Evolutionary conservation across 2,888 invertebrate species (phyloP), one percentile per base, ranked within the genome.

Genomic region (Stenotaenia linearis): DNA sequence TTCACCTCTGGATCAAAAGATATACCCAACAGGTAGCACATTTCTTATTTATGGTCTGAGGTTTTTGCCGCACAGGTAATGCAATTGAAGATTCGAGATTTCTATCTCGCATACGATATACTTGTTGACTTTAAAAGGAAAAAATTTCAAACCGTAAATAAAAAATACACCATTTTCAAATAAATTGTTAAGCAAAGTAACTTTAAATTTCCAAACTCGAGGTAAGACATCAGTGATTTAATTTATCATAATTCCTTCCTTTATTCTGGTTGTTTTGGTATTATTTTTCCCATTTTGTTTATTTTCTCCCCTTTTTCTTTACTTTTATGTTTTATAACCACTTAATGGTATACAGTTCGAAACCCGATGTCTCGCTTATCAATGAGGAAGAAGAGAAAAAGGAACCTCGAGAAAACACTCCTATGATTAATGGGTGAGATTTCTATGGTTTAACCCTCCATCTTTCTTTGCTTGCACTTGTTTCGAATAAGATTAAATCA

Each of bases 381-480:
- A 69, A 23, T 25, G 45, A 56, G 30, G 37, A 75, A 12, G 80
- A 77, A 75, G 80, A 80, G 23, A 78, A 35, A 30, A 80, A 80
- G 61, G 80, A 80, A 45, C 79, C 80, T 40, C 79, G 30, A 30
- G 80, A 80, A 77, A 77, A 79, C 30, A 79, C 80, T 35, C 80
- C 80, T 45, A 80, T 80, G 80, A 80, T 80, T 37, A 75, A 79
- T 45, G 80, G 80, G 80, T 80, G 80, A 80, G 80, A 79, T 45
- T 75, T 69, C 69, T 28, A 4, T 10, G 69, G 69, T 69, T 69
- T 69, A 69, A 69, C 69, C 25, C 18, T 18, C 18, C 50, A 15
- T n/a, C 12, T 69, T 23, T 69, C 25, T 28, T 69, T 28, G 23
- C 69, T 12, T 15, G 12, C 25, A 50, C 9, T 28, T 69, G 1